These are phyloP conservation scores for Drosophila percnosoma DNA, from an alignment of 2,888 invertebrate genomes.

Conservation along the genomic window DNA sequence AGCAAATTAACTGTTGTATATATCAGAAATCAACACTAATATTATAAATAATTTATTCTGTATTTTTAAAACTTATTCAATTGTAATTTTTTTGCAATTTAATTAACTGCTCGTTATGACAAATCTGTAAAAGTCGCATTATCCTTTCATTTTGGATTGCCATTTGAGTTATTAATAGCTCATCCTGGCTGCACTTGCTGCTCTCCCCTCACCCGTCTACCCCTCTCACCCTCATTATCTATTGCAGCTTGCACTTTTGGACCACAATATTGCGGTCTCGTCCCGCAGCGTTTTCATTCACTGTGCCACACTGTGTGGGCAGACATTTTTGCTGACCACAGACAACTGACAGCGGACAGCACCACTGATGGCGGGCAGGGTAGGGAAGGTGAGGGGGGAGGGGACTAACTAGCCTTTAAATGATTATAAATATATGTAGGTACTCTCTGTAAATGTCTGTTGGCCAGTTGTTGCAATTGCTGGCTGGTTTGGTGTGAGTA, in stretches of 20 bases:
- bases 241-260: slow-evolving; percentile 40
- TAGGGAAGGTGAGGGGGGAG: too few species aligned
- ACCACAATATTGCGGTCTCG: slow-evolving; percentile 62
- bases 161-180: slow-evolving; percentile 26
- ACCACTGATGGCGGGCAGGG: neutral
- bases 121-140: slow-evolving; percentile 7
- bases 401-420: slow-evolving; percentile 31
- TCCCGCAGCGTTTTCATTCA: slow-evolving; percentile 48
- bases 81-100: neutral
- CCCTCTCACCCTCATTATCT: neutral
- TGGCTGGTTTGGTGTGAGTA: slow-evolving; percentile 48
- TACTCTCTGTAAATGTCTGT: neutral
- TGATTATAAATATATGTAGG: slow-evolving; percentile 15
- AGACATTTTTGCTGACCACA: slow-evolving; percentile 46
- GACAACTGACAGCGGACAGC: slow-evolving; percentile 37
- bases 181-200: neutral
- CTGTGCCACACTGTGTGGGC: slow-evolving; percentile 33
- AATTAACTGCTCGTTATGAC: slow-evolving; percentile 11
- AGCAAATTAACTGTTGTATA: neutral
- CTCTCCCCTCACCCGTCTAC: neutral
- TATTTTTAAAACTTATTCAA: neutral
- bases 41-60: neutral
- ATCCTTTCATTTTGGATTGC: slow-evolving; percentile 11
- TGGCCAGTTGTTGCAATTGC: slow-evolving; percentile 22
- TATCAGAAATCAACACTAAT: neutral